Evolutionary conservation across 2,113 vertebrate species (phyloP).

Genomic region (Theristicus caerulescens): DNA sequence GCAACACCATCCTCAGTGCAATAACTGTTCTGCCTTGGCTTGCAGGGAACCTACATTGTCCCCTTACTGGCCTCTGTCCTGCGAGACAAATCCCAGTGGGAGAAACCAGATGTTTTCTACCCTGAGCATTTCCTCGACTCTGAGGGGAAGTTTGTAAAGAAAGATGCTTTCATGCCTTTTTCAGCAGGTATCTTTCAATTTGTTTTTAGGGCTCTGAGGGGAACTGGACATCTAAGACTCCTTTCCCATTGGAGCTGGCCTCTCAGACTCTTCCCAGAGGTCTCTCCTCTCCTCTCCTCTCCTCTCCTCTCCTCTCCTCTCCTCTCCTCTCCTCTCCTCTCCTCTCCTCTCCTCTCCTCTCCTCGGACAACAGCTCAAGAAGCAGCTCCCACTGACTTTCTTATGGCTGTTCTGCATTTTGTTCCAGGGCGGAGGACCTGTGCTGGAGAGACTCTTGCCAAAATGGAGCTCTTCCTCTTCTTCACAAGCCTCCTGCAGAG

Average conservation of each 20-base stretch:
- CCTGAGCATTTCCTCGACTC: constrained; percentile 68
- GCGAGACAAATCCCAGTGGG: constrained; percentile 54
- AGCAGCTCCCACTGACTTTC: not conserved
- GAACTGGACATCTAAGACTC: not conserved
- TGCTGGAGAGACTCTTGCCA: constrained; percentile 77
- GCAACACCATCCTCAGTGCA: not conserved
- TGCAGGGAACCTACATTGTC: constrained; percentile 63
- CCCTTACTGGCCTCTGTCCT: constrained; percentile 60
- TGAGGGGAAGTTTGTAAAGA: constrained; percentile 64
- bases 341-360: too few relatives aligned
- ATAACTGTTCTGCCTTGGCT: not conserved
- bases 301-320: not conserved
- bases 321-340: too few relatives aligned
- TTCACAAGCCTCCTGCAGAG: constrained; percentile 74
- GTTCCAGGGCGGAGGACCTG: constrained; percentile 72
- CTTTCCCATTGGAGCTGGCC: not conserved
- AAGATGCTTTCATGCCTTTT: constrained; percentile 72
- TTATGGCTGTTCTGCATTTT: not conserved
- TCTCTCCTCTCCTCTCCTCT: not conserved
- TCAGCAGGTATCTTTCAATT: constrained; percentile 33
- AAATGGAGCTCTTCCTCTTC: constrained; percentile 81
- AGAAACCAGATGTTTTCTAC: constrained; percentile 56
- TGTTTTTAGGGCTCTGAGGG: not conserved
- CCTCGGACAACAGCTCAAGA: not conserved
- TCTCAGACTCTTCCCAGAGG: not conserved